Base-by-base conservation (phyloP, 2,797 vertebrate genomes). In the Cyclopterus lumpus region DNA sequence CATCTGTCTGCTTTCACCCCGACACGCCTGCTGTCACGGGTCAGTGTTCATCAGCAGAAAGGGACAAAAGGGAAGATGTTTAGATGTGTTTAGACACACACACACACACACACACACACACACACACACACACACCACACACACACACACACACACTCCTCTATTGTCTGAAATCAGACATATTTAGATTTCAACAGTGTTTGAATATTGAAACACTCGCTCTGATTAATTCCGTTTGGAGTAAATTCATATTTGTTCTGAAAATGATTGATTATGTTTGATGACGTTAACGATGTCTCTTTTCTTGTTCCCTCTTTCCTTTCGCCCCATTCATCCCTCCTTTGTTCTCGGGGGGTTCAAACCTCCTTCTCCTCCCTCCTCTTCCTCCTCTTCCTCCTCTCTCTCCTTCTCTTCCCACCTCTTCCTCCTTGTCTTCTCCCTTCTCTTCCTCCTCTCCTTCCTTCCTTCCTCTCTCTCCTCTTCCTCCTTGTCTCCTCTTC, bases 61-160 rank as follows among this genome's bases (percentile, higher is more conserved):
- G 24, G 70, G 74, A 91, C 86, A 90, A 91, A 88, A 60, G 77
- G 77, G 40, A 66, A 86, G 71, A 80, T 64, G 67, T 82, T 83
- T 6, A 49, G 84, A 85, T 48, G 73, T 68, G 60, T n/a, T n/a
- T n/a, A n/a, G n/a, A n/a, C n/a, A 91, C 86, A 48, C 46, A 48
- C 40, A 16, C 14, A 42, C 40, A 42, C 42, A 44, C 42, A 44
- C 42, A 44, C 16, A 20, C 46, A 49, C 18, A n/a, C 46, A n/a
- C 46, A 49, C 46, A 49, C 48, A 49, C 48, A 49, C 9, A 49
- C 48, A 8, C 48, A 22, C n/a, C n/a, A 22, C 48, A 49, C 18
- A n/a, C 18, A n/a, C 18, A n/a, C 46, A 4, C 18, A 48, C 46
- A n/a, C 46, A 48, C 46, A 48, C 18, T 1, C 8, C n/a, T 51